Evolutionary conservation across 1,140 invertebrate species (phyloP).

Genomic region (Anagrus nilaparvatae): DNA sequence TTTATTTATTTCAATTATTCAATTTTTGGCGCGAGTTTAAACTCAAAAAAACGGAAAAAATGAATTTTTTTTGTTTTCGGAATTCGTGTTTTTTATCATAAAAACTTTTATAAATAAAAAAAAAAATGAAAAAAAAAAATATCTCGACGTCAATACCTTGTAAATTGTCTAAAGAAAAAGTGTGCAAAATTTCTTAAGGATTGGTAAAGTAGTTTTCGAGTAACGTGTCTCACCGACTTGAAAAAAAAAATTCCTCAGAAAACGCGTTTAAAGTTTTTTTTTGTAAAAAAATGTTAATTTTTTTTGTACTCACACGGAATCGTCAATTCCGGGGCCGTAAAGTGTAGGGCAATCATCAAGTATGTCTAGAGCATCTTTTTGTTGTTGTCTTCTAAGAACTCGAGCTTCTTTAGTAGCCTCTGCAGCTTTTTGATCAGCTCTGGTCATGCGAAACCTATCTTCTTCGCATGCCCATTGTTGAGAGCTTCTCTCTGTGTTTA

Average conservation of each 20-base stretch:
- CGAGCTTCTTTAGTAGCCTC: constrained; percentile 10
- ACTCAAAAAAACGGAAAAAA: no score
- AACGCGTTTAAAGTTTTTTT: constrained; percentile 13
- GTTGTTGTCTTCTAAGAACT: constrained; percentile 13
- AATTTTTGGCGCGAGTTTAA: constrained; percentile 10
- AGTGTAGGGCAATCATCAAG: constrained; percentile 2
- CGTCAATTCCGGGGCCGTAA: constrained; percentile 14
- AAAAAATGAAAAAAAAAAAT: constrained; percentile 9
- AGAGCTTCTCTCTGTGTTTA: constrained; percentile 8
- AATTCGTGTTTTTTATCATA: constrained; percentile 10
- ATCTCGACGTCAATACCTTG: background rate
- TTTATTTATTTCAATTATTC: constrained; percentile 11
- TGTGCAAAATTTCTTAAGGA: constrained; percentile 14
- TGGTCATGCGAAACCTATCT: constrained; percentile 10
- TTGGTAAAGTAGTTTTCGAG: constrained; percentile 11
- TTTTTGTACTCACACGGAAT: constrained; percentile 13
- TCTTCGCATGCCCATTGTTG: constrained; percentile 13
- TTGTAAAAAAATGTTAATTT: constrained; percentile 5
- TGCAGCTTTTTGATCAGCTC: constrained; percentile 11
- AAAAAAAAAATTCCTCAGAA: constrained; percentile 8
- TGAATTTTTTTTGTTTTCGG: no score
- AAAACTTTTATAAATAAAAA: constrained; percentile 15
- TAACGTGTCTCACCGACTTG: constrained; percentile 10
- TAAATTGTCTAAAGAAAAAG: constrained; percentile 7
- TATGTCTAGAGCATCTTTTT: constrained; percentile 16